phyloP scores from a whole-genome alignment of 2,113 vertebrate genomes.

The Silurus meridionalis region DNA sequence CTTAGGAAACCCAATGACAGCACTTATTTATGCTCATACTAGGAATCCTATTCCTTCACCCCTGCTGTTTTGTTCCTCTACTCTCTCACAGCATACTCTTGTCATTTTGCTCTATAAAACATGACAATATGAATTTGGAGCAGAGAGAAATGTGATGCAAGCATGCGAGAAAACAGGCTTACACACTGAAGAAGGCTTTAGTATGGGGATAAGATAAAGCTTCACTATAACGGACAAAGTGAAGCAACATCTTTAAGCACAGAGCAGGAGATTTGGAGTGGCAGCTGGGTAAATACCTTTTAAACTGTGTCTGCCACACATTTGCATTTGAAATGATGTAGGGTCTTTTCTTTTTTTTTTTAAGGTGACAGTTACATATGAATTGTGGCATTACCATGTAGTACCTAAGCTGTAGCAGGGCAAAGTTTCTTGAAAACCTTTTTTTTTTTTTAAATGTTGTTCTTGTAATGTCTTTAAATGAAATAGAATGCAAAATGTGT shows the following conservation, averaged over 20 bases:
- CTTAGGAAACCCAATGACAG: constrained; percentile 54
- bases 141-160: constrained; percentile 34
- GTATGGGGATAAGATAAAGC: constrained; percentile 7
- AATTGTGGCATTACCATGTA: background rate
- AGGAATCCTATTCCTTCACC: background rate
- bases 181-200: constrained; percentile 36
- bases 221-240: background rate
- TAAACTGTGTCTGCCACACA: constrained; percentile 2
- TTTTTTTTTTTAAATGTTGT: background rate
- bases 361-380: constrained; percentile 2
- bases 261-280: background rate
- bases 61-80: background rate
- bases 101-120: constrained; percentile 51
- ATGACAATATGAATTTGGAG: constrained; percentile 47
- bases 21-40: constrained; percentile 34
- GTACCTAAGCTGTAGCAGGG: background rate
- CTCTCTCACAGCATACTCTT: constrained; percentile 12
- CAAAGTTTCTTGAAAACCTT: background rate
- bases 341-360: background rate
- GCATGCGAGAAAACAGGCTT: constrained; percentile 46
- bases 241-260: constrained; percentile 15
- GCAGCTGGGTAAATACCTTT: constrained; percentile 25
- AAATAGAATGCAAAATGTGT: background rate
- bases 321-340: background rate
- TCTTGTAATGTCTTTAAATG: background rate